Evolutionary conservation across 2,113 vertebrate species (phyloP).

Genomic region (Cebus imitator): DNA sequence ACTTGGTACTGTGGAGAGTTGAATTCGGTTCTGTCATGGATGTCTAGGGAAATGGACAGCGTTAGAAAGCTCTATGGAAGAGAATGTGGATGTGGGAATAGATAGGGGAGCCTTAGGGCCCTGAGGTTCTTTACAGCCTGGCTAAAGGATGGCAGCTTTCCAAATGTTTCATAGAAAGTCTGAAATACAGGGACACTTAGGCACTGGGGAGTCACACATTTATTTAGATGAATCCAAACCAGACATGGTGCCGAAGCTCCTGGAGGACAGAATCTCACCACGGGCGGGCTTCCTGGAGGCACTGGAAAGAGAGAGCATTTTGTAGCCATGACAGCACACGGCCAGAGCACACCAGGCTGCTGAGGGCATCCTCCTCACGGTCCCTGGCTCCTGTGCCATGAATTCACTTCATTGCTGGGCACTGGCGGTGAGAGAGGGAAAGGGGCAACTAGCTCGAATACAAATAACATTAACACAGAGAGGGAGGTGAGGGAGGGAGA

Average conservation of each 20-base stretch:
- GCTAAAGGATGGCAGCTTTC: background rate
- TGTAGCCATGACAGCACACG: background rate
- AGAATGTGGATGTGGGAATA: background rate
- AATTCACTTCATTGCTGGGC: background rate
- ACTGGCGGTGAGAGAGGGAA: background rate
- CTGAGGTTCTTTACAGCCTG: background rate
- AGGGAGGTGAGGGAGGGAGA: background rate
- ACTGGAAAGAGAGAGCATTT: constrained; percentile 32
- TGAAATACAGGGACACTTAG: constrained; percentile 7
- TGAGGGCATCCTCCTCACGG: background rate
- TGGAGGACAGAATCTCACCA: background rate
- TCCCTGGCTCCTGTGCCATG: background rate
- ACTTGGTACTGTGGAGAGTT: background rate
- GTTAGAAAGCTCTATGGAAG: background rate
- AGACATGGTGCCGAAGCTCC: background rate
- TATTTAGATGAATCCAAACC: constrained; percentile 56
- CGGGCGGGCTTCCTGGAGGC: constrained; percentile 1
- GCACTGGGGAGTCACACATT: constrained; percentile 41
- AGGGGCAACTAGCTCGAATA: background rate
- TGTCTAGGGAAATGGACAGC: background rate
- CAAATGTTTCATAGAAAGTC: background rate
- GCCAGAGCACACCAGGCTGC: background rate
- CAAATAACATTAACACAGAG: background rate
- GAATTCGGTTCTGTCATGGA: background rate
- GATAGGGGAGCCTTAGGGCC: background rate